Evolutionary conservation across 2,797 vertebrate species (phyloP).

Genomic region (Podarcis lilfordi): DNA sequence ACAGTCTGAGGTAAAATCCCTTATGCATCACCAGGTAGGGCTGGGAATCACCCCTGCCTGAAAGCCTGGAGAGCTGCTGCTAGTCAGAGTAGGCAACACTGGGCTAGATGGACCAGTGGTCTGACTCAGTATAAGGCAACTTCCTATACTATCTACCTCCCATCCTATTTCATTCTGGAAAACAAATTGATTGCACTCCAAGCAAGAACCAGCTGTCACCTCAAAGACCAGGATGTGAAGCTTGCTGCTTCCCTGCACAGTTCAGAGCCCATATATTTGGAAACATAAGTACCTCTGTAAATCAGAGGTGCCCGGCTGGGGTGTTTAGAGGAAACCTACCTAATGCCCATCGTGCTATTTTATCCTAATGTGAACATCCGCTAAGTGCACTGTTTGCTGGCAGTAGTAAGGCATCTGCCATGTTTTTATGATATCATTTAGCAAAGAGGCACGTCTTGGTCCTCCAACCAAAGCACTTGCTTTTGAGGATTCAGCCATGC

Average conservation of each 20-base stretch:
- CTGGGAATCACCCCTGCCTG: too few relatives aligned
- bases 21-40: too few relatives aligned
- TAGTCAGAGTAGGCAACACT: too few relatives aligned
- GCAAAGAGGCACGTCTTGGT: accelerated
- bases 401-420: not conserved
- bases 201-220: not conserved
- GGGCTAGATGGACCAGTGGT: too few relatives aligned
- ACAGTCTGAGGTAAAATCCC: too few relatives aligned
- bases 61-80: too few relatives aligned
- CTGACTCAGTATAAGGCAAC: too few relatives aligned
- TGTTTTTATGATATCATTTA: accelerated
- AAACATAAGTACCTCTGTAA: accelerated
- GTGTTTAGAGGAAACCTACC: not conserved
- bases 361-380: accelerated
- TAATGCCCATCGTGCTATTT: not conserved
- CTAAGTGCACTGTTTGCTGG: accelerated
- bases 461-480: not conserved
- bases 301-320: not conserved
- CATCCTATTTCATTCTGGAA: too few relatives aligned
- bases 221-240: not conserved
- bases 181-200: not conserved
- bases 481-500: accelerated
- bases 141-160: too few relatives aligned
- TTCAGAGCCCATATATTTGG: not conserved
- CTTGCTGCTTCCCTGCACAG: not conserved